Conservation (phyloP, 1,140 invertebrate species). For the Macrostomum lignano region DNA sequence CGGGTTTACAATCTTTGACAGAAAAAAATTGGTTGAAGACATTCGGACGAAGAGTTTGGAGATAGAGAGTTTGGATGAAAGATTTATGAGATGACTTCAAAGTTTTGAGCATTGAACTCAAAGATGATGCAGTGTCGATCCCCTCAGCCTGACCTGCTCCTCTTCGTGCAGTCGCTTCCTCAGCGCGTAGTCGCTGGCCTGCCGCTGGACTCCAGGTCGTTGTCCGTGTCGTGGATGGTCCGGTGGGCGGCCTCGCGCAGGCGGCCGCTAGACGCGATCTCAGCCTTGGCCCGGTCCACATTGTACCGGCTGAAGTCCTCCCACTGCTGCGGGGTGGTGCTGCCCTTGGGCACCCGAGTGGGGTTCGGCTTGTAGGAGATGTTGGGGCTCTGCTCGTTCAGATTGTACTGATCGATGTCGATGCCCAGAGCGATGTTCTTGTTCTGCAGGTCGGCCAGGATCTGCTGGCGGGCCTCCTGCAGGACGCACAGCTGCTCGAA, state of each 20-base stretch:
- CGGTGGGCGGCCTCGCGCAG: constrained; percentile 37
- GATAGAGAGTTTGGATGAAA: background rate
- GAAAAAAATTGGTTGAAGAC: background rate
- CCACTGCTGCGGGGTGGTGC: constrained; percentile 40
- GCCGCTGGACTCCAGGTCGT: constrained; percentile 39
- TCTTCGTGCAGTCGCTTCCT: constrained; percentile 41
- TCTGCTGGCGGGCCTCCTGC: background rate
- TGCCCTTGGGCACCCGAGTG: constrained; percentile 34
- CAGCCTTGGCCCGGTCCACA: constrained; percentile 38
- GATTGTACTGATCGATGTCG: constrained; percentile 34
- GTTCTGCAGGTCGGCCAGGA: constrained; percentile 35
- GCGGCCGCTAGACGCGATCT: constrained; percentile 34
- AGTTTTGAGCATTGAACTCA: constrained; percentile 2
- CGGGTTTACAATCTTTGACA: background rate
- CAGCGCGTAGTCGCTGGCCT: constrained; percentile 40
- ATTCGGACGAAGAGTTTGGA: background rate
- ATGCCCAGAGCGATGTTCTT: constrained; percentile 40
- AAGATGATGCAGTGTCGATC: too few species aligned
- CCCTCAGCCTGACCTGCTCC: too few species aligned
- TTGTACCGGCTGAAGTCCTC: constrained; percentile 37
- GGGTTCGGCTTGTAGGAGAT: constrained; percentile 44
- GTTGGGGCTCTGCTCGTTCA: constrained; percentile 38
- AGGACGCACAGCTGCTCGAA: constrained; percentile 1
- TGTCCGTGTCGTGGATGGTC: constrained; percentile 36
- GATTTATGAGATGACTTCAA: background rate